phyloP scores from a whole-genome alignment of 1,140 invertebrate species.

The Orchestia grillus region DNA sequence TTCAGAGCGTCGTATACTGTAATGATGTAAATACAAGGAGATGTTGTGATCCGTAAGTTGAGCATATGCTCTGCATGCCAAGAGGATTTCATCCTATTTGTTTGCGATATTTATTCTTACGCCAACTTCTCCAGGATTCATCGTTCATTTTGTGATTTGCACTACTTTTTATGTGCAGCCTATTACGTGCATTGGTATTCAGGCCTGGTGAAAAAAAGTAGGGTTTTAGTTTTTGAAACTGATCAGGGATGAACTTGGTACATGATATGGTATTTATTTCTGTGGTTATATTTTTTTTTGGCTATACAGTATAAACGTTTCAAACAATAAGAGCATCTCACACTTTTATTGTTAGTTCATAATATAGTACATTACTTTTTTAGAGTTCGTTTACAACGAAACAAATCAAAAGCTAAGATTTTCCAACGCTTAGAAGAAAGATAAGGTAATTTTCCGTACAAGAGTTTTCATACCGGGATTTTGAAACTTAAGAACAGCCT shows the following conservation, averaged over 20 bases:
- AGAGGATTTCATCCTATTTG: background rate
- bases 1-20: background rate
- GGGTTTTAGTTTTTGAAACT: too few relatives aligned
- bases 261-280: background rate
- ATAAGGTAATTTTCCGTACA: background rate
- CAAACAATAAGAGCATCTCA: too few relatives aligned
- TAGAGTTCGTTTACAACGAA: too few relatives aligned
- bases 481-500: background rate
- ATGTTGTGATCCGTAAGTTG: background rate
- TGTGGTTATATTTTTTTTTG: background rate
- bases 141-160: background rate
- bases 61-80: background rate
- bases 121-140: background rate
- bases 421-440: too few relatives aligned
- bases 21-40: background rate
- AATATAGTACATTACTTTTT: too few relatives aligned
- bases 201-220: too few relatives aligned
- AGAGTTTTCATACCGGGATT: background rate
- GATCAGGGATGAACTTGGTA: too few relatives aligned
- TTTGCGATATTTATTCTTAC: background rate
- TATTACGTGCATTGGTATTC: background rate
- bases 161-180: background rate
- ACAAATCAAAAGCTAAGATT: too few relatives aligned
- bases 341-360: too few relatives aligned
- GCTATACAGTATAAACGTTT: background rate